phyloP scores from a whole-genome alignment of 2,888 invertebrate species.

The Agriopis leucophaearia region DNA sequence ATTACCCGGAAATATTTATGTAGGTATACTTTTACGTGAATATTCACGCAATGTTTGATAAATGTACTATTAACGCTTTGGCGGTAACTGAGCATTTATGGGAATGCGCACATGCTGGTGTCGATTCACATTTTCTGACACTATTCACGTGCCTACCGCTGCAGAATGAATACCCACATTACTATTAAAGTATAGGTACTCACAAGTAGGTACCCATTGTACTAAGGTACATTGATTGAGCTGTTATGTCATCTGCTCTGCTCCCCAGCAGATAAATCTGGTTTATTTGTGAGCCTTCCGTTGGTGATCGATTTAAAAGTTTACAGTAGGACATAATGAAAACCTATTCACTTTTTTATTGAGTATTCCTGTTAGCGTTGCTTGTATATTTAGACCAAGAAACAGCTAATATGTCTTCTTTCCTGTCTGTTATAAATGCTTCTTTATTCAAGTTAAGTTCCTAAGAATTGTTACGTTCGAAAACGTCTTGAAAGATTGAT shows the following conservation, averaged over 20 bases:
- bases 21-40: no score
- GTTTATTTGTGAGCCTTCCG: not conserved
- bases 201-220: not conserved
- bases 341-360: not conserved
- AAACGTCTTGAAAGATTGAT: not conserved
- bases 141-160: no score
- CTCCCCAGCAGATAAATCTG: conserved; percentile 3
- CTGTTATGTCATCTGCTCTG: not conserved
- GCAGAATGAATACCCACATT: no score
- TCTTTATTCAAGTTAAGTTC: not conserved
- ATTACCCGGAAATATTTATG: no score
- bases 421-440: not conserved
- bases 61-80: no score
- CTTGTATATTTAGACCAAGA: conserved; percentile 1
- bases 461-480: not conserved
- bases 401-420: conserved; percentile 2
- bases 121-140: no score
- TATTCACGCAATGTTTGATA: no score
- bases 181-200: not conserved
- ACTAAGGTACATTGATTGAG: not conserved
- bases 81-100: no score
- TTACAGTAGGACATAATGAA: not conserved
- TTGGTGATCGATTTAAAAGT: not conserved
- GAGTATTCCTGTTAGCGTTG: not conserved
- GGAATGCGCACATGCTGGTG: no score